Evolutionary conservation across 2,888 invertebrate species (phyloP).

Genomic region (Lomographa bimaculata): DNA sequence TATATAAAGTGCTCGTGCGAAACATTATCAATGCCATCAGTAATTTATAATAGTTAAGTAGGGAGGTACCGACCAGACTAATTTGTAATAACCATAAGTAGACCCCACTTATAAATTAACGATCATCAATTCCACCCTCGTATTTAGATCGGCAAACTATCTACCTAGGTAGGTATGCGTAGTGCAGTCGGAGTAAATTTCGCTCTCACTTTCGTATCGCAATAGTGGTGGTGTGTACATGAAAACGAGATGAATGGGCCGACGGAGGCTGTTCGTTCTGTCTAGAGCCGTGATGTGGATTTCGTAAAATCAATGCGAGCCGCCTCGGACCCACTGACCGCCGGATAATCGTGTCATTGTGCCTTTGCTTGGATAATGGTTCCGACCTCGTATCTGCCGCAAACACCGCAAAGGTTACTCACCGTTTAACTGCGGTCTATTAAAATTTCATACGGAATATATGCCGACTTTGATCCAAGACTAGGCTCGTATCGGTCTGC

Average conservation of each 20-base stretch:
- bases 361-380: conserved; percentile 64
- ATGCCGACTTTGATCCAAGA: conserved; percentile 42
- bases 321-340: conserved; percentile 64
- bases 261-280: conserved; percentile 76
- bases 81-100: conserved; percentile 10
- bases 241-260: conserved; percentile 82
- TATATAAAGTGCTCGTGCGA: too few species aligned
- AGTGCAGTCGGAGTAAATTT: conserved; percentile 74
- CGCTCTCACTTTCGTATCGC: conserved; percentile 81
- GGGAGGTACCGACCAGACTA: too few species aligned
- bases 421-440: conserved; percentile 60
- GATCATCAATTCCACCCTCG: conserved; percentile 61
- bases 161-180: conserved; percentile 49
- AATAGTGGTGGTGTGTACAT: conserved; percentile 74
- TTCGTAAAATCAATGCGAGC: conserved; percentile 78
- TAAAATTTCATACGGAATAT: conserved; percentile 57
- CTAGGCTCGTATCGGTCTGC: conserved; percentile 3
- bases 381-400: conserved; percentile 54
- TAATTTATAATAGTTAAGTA: too few species aligned
- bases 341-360: conserved; percentile 73
- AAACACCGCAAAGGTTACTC: conserved; percentile 58
- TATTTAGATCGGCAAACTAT: conserved; percentile 62
- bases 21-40: too few species aligned
- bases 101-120: conserved; percentile 40
- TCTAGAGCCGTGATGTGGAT: conserved; percentile 76